Evolutionary conservation across 2,888 invertebrate species (phyloP).

Genomic region (Eucera pruinosa): DNA sequence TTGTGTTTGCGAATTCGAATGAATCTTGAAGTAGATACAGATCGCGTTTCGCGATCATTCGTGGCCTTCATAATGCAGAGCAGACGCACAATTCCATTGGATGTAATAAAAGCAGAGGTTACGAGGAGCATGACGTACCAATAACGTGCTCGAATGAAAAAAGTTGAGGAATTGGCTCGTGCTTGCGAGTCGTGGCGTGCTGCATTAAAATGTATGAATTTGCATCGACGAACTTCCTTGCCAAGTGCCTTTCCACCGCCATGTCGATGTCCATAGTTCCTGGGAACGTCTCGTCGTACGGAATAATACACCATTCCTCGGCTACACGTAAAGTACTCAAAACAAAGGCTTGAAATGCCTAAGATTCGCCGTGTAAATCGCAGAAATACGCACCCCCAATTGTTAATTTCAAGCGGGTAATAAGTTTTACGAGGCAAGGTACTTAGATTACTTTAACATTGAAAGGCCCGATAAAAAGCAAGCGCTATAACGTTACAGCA

Average conservation of each 20-base stretch:
- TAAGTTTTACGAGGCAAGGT: too few relatives aligned
- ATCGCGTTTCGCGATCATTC: neutral
- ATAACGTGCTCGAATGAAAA: slow-evolving; percentile 84
- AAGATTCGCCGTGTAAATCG: too few relatives aligned
- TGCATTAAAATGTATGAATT: slow-evolving; percentile 83
- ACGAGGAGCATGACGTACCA: slow-evolving; percentile 59
- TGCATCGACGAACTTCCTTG: slow-evolving; percentile 84
- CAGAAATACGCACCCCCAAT: too few relatives aligned
- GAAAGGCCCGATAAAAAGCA: too few relatives aligned
- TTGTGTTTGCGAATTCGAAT: neutral
- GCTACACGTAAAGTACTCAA: slow-evolving; percentile 46
- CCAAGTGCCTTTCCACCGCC: slow-evolving; percentile 86
- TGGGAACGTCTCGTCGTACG: slow-evolving; percentile 85
- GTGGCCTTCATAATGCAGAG: neutral
- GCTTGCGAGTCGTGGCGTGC: slow-evolving; percentile 66
- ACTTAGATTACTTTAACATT: too few relatives aligned
- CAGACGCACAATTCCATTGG: neutral
- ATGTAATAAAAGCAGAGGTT: neutral
- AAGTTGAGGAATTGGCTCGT: slow-evolving; percentile 85
- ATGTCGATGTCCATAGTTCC: slow-evolving; percentile 87
- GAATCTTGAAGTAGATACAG: neutral
- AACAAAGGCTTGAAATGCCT: neutral
- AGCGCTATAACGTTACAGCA: too few relatives aligned
- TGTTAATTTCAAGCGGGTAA: too few relatives aligned
- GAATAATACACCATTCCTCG: slow-evolving; percentile 80